Base-by-base conservation (phyloP, 1,140 invertebrate species). In the Apocrypta bakeri region DNA sequence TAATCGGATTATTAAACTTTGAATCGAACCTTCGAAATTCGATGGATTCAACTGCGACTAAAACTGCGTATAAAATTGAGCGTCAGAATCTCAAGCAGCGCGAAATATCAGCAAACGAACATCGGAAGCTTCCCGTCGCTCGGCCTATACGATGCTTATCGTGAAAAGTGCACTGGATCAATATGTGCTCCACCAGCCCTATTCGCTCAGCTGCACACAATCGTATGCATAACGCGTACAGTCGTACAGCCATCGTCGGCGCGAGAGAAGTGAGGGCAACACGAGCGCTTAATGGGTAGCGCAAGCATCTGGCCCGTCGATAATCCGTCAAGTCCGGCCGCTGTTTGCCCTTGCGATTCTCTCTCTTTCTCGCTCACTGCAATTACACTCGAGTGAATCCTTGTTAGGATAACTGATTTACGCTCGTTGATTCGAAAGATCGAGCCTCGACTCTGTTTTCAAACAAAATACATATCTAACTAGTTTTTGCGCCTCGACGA, bases 331-430 rank as follows among this genome's bases (percentile, higher is more conserved):
- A 42, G 48, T 31, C 27, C 42, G 21, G 48, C 31, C 27, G 9
- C 71, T 42, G 61, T 71, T 71, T 64, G 6, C 31, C 48, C 68
- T 66, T 63, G 63, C 4, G 14, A 40, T 33, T 6, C 66, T 40
- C 37, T 72, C 31, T 40, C 68, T 33, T 31, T 69, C 68, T 33
- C 68, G 33, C 68, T 69, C 68, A 33, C 6, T 31, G 68, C 68
- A 82, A 78, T 82, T 78, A 78, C 48, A 72, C 21, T 72, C 48
- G 29, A 71, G 42, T 37, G 42, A 63, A 33, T 72, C 24, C 74
- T 48, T 72, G 68, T 78, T 82, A 40, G 68, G 48, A 78, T 78
- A 82, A 78, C 74, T 82, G 68, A 78, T 82, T 82, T 77, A n/a
- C 64, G 37, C 56, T 81, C 71, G 61, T 64, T 66, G 71, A 74